A percentile compares a stretch with the other conserved stretches of the same genome.
Evolutionary conservation across 2,888 invertebrate species (phyloP).

Genomic region (Xylophagus ater): DNA sequence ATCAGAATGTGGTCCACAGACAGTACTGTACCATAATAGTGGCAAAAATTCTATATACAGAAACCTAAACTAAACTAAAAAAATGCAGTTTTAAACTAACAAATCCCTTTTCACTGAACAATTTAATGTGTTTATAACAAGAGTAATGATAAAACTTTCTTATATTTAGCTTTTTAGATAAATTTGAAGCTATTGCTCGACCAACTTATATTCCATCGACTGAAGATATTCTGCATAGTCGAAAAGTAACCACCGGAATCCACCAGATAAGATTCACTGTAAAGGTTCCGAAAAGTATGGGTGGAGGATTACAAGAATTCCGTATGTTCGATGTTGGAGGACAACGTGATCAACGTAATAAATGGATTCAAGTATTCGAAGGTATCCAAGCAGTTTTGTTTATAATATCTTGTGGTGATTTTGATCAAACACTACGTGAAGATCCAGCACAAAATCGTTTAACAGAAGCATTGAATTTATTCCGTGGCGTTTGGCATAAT

Average conservation of each 20-base stretch:
- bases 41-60: too few relatives aligned
- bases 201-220: slow-evolving; percentile 58
- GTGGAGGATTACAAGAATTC: slow-evolving; percentile 58
- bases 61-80: too few relatives aligned
- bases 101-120: too few relatives aligned
- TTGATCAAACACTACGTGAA: slow-evolving; percentile 64
- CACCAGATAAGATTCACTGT: slow-evolving; percentile 65
- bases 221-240: slow-evolving; percentile 65
- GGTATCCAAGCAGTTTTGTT: slow-evolving; percentile 73
- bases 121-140: too few relatives aligned
- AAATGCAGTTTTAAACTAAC: too few relatives aligned
- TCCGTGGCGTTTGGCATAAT: slow-evolving; percentile 65
- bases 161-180: slow-evolving; percentile 71
- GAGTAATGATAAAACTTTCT: too few relatives aligned
- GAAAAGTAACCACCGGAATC: slow-evolving; percentile 61
- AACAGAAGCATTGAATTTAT: slow-evolving; percentile 57
- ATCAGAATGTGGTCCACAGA: too few relatives aligned
- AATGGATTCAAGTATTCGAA: slow-evolving; percentile 80
- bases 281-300: slow-evolving; percentile 54
- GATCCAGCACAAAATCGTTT: slow-evolving; percentile 59
- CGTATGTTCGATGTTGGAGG: slow-evolving; percentile 82
- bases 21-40: too few relatives aligned
- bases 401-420: slow-evolving; percentile 68
- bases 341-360: slow-evolving; percentile 66
- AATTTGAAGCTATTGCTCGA: slow-evolving; percentile 52